Evolutionary conservation across 2,797 vertebrate species (phyloP).

Genomic region (Rhabdomys pumilio): DNA sequence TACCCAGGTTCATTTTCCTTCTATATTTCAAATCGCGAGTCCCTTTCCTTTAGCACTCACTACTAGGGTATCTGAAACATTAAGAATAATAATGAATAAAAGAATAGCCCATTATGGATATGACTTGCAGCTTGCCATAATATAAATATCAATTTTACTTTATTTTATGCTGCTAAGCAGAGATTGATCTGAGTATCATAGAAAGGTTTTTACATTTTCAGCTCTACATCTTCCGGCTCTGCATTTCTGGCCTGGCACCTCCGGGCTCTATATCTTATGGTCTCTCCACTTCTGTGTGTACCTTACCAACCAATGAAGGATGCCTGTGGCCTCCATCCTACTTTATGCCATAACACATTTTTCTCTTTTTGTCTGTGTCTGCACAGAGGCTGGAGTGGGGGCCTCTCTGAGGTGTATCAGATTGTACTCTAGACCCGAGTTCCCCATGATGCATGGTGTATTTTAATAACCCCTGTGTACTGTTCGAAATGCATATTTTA

Average conservation of each 20-base stretch:
- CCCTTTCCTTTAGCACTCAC: constrained; percentile 2
- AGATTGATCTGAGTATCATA: constrained; percentile 58
- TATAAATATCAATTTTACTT: constrained; percentile 69
- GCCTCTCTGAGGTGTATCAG: background rate
- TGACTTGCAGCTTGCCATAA: background rate
- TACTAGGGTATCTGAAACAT: constrained; percentile 65
- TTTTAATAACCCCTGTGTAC: background rate
- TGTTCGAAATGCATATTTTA: constrained; percentile 16
- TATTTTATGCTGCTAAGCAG: constrained; percentile 62
- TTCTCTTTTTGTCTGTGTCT: constrained; percentile 11
- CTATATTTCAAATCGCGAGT: constrained; percentile 69
- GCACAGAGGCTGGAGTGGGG: background rate
- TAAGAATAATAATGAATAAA: constrained; percentile 67
- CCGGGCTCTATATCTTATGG: background rate
- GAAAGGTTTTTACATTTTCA: constrained; percentile 1
- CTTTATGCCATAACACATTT: background rate
- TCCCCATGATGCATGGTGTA: background rate
- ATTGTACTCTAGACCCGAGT: background rate
- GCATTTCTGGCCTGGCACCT: background rate
- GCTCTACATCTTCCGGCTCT: background rate
- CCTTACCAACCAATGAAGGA: constrained; percentile 10
- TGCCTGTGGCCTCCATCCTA: background rate
- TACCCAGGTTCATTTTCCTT: constrained; percentile 61
- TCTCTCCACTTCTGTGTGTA: constrained; percentile 54
- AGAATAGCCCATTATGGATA: constrained; percentile 5